phyloP scores from a whole-genome alignment of 1,140 invertebrate genomes.

The Brachionus angularis region DNA sequence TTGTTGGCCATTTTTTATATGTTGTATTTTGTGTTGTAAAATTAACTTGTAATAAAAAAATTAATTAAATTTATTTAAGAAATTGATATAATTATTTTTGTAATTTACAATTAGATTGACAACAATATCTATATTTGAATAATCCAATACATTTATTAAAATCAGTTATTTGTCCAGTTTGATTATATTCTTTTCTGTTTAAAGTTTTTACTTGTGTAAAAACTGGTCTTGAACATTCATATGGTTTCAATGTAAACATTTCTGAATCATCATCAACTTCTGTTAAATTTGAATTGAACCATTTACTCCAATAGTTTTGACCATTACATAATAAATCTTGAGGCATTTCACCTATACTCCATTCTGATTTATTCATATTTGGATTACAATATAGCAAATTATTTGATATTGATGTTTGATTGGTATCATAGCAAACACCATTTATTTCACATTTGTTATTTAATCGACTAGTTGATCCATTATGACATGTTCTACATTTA shows the following conservation, averaged over 20 bases:
- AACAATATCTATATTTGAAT: no score
- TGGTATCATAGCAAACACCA: conserved; percentile 19
- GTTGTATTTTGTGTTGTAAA: no score
- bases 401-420: background rate
- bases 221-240: conserved; percentile 4
- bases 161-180: conserved; percentile 14
- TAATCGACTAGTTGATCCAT: background rate
- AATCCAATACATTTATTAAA: background rate
- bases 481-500: conserved; percentile 6
- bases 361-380: background rate
- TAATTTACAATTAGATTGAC: no score
- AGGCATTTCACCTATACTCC: background rate
- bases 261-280: conserved; percentile 23
- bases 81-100: no score
- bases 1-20: no score
- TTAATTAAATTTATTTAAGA: no score
- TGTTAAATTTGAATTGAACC: conserved; percentile 8
- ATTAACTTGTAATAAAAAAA: no score
- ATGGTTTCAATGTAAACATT: background rate
- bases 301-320: conserved; percentile 1
- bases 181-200: background rate
- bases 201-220: conserved; percentile 12
- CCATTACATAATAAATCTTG: conserved; percentile 36
- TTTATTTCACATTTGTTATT: conserved; percentile 37
- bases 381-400: conserved; percentile 11